These are phyloP conservation scores for Eolophus roseicapilla DNA, from an alignment of 2,113 vertebrate species.

Conservation along the genomic window DNA sequence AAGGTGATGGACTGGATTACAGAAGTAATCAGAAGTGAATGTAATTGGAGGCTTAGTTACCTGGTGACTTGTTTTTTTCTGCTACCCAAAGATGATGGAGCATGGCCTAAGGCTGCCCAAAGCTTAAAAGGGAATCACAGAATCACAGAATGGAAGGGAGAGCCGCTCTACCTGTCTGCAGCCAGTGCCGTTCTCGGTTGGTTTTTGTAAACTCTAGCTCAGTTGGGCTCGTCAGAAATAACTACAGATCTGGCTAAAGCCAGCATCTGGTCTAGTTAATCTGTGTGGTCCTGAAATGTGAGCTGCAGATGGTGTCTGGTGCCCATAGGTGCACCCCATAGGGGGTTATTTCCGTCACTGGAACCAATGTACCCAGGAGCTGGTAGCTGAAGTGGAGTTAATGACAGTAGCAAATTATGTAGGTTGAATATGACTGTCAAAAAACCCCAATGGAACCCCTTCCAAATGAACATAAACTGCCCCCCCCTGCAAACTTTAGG, in stretches of 20 bases:
- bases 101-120: not conserved
- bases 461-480: not conserved
- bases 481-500: not conserved
- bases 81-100: rapidly evolving
- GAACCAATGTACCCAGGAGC: not conserved
- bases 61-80: not conserved
- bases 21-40: not conserved
- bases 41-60: not conserved
- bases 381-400: not conserved
- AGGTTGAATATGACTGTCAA: not conserved
- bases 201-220: not conserved
- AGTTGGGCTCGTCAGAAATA: not conserved
- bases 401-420: not conserved
- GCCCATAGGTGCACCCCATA: not conserved
- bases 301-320: not conserved
- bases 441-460: not conserved
- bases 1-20: not conserved
- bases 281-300: not conserved
- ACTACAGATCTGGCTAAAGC: not conserved
- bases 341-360: not conserved
- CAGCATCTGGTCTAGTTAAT: not conserved
- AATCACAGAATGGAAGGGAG: not conserved
- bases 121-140: not conserved
- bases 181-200: not conserved
- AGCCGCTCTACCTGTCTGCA: not conserved